Evolutionary conservation across 2,113 vertebrate genomes (phyloP).

Genomic region (Pica pica): DNA sequence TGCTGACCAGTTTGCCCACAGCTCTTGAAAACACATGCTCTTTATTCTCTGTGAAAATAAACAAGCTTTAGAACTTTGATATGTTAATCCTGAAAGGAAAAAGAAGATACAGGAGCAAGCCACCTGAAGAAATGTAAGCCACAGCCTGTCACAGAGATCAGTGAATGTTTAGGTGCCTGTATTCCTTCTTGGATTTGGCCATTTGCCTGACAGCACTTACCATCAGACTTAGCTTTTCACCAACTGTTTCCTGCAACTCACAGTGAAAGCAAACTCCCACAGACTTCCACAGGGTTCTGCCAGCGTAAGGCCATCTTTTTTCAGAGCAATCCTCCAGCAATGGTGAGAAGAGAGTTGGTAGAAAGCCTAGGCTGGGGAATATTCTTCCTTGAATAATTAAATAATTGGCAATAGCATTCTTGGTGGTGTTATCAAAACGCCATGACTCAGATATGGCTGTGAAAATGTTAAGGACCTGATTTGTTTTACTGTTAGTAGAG

Average conservation of each 20-base stretch:
- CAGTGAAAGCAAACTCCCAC: conserved; percentile 40
- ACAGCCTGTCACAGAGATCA: neutral
- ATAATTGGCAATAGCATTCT: neutral
- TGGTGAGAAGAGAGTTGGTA: neutral
- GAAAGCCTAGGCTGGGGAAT: neutral
- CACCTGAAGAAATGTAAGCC: neutral
- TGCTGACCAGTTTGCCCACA: neutral
- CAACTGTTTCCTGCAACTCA: conserved; percentile 24
- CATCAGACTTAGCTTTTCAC: conserved; percentile 24
- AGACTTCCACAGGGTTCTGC: conserved; percentile 19
- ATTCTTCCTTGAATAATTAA: conserved; percentile 28
- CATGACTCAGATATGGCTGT: neutral
- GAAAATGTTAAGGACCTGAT: neutral
- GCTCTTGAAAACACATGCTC: neutral
- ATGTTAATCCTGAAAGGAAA: neutral
- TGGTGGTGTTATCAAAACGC: neutral
- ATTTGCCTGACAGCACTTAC: conserved; percentile 2
- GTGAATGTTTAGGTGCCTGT: neutral
- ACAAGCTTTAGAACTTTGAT: neutral
- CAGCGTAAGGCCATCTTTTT: neutral
- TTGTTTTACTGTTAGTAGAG: neutral
- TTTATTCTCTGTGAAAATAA: neutral
- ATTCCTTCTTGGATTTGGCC: neutral
- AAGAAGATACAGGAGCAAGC: neutral
- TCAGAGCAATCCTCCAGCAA: neutral